phyloP scores from a whole-genome alignment of 2,797 vertebrate species.

The Pseudochirops corinnae region DNA sequence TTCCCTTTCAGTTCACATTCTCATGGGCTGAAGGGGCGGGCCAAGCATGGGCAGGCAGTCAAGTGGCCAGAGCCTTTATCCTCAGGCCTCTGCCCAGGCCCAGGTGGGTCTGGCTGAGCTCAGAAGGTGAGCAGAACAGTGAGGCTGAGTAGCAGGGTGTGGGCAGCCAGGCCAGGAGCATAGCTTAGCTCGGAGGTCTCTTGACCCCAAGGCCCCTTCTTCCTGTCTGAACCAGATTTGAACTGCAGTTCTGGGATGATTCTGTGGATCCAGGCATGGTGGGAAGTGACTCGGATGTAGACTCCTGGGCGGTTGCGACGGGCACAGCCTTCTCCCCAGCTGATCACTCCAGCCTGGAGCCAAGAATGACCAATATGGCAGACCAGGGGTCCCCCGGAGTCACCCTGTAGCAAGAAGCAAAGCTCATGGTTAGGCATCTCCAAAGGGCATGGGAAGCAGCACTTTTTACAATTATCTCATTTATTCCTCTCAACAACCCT shows the following conservation, averaged over 20 bases:
- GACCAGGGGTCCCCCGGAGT: constrained; percentile 91
- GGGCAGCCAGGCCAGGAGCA: not conserved
- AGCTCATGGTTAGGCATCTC: not conserved
- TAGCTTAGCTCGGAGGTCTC: fast-evolving
- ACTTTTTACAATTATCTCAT: not conserved
- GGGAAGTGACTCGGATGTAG: constrained; percentile 86
- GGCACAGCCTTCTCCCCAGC: constrained; percentile 92
- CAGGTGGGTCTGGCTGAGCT: constrained; percentile 21
- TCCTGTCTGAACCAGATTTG: not conserved
- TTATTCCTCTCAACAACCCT: not conserved
- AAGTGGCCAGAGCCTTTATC: not conserved
- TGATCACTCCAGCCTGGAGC: constrained; percentile 89
- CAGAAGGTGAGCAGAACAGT: not conserved
- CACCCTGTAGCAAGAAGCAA: constrained; percentile 84
- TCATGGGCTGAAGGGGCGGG: not conserved
- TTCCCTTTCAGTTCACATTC: not conserved
- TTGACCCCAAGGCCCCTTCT: not conserved
- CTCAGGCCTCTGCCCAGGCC: not conserved
- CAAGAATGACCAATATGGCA: constrained; percentile 85
- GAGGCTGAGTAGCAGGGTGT: not conserved
- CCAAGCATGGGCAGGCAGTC: not conserved
- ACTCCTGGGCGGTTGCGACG: constrained; percentile 87
- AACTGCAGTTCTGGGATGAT: constrained; percentile 76
- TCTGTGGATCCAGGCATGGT: constrained; percentile 85
- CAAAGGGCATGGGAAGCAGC: not conserved